Evolutionary conservation across 2,888 invertebrate species (phyloP), one percentile per base, ranked within the genome.

Genomic region (Leptopilina syphax): DNA sequence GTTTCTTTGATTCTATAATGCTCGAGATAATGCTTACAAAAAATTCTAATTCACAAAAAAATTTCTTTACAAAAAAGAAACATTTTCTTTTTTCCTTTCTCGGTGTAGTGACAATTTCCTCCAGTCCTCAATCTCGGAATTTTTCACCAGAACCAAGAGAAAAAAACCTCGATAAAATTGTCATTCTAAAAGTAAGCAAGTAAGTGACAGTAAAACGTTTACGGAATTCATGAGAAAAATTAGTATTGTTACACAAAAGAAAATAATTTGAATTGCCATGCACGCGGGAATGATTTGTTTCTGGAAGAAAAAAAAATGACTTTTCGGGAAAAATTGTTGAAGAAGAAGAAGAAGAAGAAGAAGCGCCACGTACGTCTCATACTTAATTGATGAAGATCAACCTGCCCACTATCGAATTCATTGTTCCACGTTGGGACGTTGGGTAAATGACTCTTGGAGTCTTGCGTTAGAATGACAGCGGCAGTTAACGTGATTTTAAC

Each of bases 401-500:
- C 18, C 18, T 18, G 10, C 70, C 70, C 47, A 70, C 13, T n/a
- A n/a, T 34, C n/a, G 57, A 73, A 50, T 34, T 73, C 13, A 73
- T 73, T 54, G 54, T 65, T 8, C 54, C 34, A 57, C 12, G 18
- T 12, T 70, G 27, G 57, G 34, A 57, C 12, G 18, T 12, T 70
- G 27, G 57, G 34, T 57, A 73, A 73, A 73, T 73, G 73, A 54
- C 73, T 73, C n/a, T 54, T 57, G 73, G 73, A 54, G 57, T 73
- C n/a, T 54, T 57, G 73, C 34, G 57, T 73, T 73, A 73, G 54
- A 73, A 73, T 57, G 34, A 73, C 73, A 73, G 34, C 73, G 57
- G 18, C 57, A 73, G 57, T 57, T 73, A 57, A n/a, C 73, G 57
- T 34, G 66, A 41, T 80, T 81, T 84, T 84, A 84, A 81, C 84